Base-by-base conservation (phyloP, 1,140 invertebrate genomes). In the Notospermus geniculatus region DNA sequence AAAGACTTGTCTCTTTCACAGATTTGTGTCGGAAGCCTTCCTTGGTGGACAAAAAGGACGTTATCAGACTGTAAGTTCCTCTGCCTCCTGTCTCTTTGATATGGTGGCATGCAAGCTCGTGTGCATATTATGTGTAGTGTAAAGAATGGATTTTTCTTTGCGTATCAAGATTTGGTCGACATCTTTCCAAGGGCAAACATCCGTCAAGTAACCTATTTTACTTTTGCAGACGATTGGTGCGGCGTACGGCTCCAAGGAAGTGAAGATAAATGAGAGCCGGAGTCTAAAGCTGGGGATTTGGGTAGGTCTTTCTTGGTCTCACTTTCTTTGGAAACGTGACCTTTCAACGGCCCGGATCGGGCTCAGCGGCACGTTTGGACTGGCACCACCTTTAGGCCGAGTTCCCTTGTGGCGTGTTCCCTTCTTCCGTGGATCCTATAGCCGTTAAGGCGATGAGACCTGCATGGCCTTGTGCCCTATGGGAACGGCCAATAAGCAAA, bases 211-310 rank as follows among this genome's bases (percentile, higher is more conserved):
- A 15, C 15, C 4, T 36, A 7, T 36, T 15, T 36, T 36, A 7
- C 32, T 36, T 36, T 71, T n/a, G 27, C 64, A 89, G 88, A 89
- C 88, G 29, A 88, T 90, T 65, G 88, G 87, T 46, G 87, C 86
- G 69, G 88, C 87, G 0, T 89, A 86, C 81, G 85, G 84, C 63
- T 83, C 87, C 0, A 89, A 88, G 72, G 81, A 83, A 66, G 75
- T 89, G 55, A 61, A 85, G 2, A n/a, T 50, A 5, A 73, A 84
- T 63, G 84, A 82, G 11, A 83, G 83, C n/a, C n/a, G n/a, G 66
- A 79, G 77, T 45, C 75, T 88, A 32, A 78, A 83, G 60, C 74
- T 90, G 57, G 88, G 87, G 43, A 85, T 90, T 62, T 90, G 88
- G 88, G 81, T 82, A 71, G 69, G 72, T 63, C 50, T 56, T 36